These are phyloP conservation scores for Phymatocera aterrima DNA, from an alignment of 2,888 invertebrate genomes.

Conservation along the genomic window DNA sequence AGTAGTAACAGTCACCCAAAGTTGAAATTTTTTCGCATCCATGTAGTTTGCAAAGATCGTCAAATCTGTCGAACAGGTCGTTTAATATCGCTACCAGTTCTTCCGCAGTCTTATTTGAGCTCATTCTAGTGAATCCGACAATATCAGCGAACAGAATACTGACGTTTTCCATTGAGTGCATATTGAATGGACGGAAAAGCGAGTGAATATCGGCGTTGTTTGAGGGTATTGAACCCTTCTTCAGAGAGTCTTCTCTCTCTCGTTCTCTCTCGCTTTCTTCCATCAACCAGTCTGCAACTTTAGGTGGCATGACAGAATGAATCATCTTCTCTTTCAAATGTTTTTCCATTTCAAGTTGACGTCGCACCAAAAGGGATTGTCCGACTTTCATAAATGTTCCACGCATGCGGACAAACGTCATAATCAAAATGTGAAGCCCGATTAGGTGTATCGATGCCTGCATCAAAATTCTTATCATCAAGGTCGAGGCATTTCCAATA, in stretches of 20 bases:
- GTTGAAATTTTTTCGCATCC: conserved; percentile 99
- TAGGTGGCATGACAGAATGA: conserved; percentile 97
- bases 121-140: conserved; percentile 98
- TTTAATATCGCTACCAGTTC: conserved; percentile 96
- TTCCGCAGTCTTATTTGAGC: conserved; percentile 96
- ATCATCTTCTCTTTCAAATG: conserved; percentile 98
- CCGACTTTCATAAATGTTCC: conserved; percentile 98
- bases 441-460: conserved; percentile 94
- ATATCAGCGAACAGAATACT: conserved; percentile 98
- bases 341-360: conserved; percentile 95
- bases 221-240: conserved; percentile 72
- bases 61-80: conserved; percentile 96
- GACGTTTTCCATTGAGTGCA: conserved; percentile 97
- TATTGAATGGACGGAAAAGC: conserved; percentile 95
- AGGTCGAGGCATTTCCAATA: conserved; percentile 65
- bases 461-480: conserved; percentile 85
- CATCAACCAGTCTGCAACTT: conserved; percentile 91
- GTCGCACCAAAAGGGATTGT: conserved; percentile 91
- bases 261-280: conserved; percentile 83
- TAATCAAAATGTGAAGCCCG: conserved; percentile 94
- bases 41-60: conserved; percentile 90
- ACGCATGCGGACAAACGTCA: conserved; percentile 94
- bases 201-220: conserved; percentile 83
- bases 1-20: conserved; percentile 94
- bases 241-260: conserved; percentile 76